Base-by-base conservation (phyloP, 2,113 vertebrate species). In the Siphamia tubifer region DNA sequence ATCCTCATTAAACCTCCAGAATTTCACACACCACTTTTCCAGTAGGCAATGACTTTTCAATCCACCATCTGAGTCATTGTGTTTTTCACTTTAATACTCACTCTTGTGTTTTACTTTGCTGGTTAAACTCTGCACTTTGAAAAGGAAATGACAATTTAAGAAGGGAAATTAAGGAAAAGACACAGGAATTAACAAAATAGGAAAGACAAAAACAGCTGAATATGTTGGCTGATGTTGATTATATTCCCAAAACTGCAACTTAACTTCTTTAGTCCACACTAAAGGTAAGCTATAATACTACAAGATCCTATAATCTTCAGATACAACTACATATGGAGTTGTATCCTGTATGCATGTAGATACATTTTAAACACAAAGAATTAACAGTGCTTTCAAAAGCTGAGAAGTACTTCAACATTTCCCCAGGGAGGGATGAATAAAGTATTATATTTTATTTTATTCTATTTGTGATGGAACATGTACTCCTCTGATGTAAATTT, bases 1-100 rank as follows among this genome's bases (percentile, higher is more conserved):
- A 70, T 62, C 68, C 64, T 77, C 74, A 81, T 86, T 55, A 83
- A 81, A 81, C 81, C 36, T 61, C 30, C 31, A 56, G 62, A 79
- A 82, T 54, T 49, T 55, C 36, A 27, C 40, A 67, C 36, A 48
- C 45, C 42, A 36, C 49, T 31, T 38, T 42, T 28, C 43, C 58
- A 38, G 40, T 38, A 54, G n/a, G n/a, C n/a, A n/a, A n/a, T 36
- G 30, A 57, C 25, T 52, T 80, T 68, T 68, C 23, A 79, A 8
- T 52, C 43, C 28, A 20, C 34, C 27, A 30, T 27, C 35, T 30
- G n/a, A n/a, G n/a, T n/a, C n/a, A n/a, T n/a, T 27, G 4, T 17
- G 10, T 20, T 1, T 25, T 45, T 8, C 3, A 34, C 13, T 42
- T 28, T 13, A 12, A 31, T 8, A 9, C 5, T 28, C 15, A 32